Base-by-base conservation (phyloP, 2,797 vertebrate species). In the Toxotes lorentzi region DNA sequence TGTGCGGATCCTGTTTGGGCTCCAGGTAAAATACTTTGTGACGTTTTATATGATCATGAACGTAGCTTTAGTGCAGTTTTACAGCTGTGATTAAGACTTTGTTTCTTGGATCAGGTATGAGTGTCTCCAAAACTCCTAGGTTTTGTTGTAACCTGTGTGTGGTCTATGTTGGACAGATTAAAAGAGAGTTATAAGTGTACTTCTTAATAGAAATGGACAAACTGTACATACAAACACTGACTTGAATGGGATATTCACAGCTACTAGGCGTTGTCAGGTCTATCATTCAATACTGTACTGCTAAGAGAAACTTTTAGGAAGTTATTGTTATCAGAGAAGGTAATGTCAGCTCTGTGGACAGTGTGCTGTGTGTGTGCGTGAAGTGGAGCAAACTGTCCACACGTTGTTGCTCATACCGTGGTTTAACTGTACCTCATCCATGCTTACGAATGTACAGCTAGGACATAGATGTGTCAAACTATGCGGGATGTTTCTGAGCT, bases 371-470 rank as follows among this genome's bases (percentile, higher is more conserved):
- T n/a, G 48, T 68, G 38, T 27, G 68, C 61, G 38, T 63, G 27
- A 72, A 61, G 80, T 62, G 11, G 67, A 74, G 75, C 78, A 66
- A 34, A 47, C 67, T 65, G 85, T 83, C 73, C 62, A 56, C 43
- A 27, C 43, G 32, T 73, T 57, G 77, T 63, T 24, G 66, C 69
- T 73, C 50, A 56, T 14, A 51, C 67, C 59, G 41, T 61, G 59
- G 57, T 79, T 76, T 32, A 71, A 84, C 85, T 56, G 86, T 89
- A 90, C 86, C 90, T 91, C 88, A 86, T 88, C 74, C 75, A 60
- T 74, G 86, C 86, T 76, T 78, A 66, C 86, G 91, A 87, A 89
- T 88, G 90, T 89, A 86, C 86, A 83, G 89, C 76, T 40, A 51
- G 70, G 73, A 78, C 72, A 75, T 48, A 43, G 62, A 73, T 13